Evolutionary conservation across 2,888 invertebrate genomes (phyloP).

Genomic region (Cephus sareptanus): DNA sequence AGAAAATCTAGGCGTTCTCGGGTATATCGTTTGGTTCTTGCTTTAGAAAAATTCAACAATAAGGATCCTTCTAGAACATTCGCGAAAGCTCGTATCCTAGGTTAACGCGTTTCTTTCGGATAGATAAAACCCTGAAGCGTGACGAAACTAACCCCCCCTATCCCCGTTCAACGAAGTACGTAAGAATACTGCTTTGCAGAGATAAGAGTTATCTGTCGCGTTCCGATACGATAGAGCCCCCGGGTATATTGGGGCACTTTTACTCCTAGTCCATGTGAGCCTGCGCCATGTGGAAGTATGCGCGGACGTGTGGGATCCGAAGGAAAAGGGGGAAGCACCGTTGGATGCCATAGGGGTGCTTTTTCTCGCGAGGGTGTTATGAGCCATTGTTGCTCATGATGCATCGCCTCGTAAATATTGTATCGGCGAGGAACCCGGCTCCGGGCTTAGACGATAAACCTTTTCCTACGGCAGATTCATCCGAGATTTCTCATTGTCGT

Average conservation of each 20-base stretch:
- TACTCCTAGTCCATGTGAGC: conserved; percentile 22
- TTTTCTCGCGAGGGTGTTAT: conserved; percentile 55
- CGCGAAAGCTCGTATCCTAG: background rate
- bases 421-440: conserved; percentile 57
- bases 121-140: background rate
- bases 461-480: conserved; percentile 30
- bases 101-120: background rate
- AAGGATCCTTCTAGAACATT: background rate
- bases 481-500: conserved; percentile 26
- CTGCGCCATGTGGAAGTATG: conserved; percentile 29
- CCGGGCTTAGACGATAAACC: conserved; percentile 45
- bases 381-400: conserved; percentile 63
- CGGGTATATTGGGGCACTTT: conserved; percentile 41
- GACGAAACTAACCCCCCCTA: background rate
- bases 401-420: conserved; percentile 65
- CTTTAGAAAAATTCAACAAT: background rate
- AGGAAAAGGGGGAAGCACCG: background rate
- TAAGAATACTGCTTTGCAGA: conserved; percentile 59
- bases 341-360: conserved; percentile 30
- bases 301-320: conserved; percentile 9
- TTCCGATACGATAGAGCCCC: conserved; percentile 60
- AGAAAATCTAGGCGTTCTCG: background rate
- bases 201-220: conserved; percentile 62
- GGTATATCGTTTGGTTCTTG: background rate
- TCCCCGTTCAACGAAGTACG: conserved; percentile 20